phyloP scores from a whole-genome alignment of 2,888 invertebrate species.

The Zhengitettix transpicula region DNA sequence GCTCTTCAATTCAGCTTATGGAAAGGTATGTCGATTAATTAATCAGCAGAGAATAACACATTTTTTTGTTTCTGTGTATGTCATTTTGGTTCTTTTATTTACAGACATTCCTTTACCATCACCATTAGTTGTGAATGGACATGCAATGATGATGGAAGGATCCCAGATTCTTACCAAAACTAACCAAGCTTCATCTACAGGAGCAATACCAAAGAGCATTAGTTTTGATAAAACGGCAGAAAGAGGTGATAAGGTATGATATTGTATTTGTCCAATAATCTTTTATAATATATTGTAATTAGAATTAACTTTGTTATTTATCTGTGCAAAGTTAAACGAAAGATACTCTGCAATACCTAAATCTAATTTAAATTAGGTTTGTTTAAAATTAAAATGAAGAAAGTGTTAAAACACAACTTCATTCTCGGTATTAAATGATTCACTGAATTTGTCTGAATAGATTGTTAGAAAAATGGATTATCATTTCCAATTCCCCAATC shows the following conservation, averaged over 20 bases:
- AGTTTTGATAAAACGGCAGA: conserved; percentile 83
- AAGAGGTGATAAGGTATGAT: conserved; percentile 43
- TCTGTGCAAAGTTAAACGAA: not conserved
- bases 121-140: conserved; percentile 6
- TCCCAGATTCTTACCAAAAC: not conserved
- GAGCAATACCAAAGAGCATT: conserved; percentile 81
- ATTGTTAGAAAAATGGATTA: no score
- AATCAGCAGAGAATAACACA: no score
- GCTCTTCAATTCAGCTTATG: no score
- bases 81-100: not conserved
- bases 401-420: not conserved
- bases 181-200: conserved; percentile 35
- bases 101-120: conserved; percentile 3
- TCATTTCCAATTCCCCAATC: no score
- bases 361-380: not conserved
- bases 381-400: not conserved
- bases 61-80: no score
- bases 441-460: no score
- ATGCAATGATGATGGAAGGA: conserved; percentile 7
- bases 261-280: not conserved
- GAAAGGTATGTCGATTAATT: no score
- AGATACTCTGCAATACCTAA: not conserved
- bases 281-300: not conserved
- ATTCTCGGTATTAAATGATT: no score
- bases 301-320: not conserved